These are phyloP conservation scores for Agonopterix heracliana DNA, from an alignment of 2,888 invertebrate species.

Conservation along the genomic window DNA sequence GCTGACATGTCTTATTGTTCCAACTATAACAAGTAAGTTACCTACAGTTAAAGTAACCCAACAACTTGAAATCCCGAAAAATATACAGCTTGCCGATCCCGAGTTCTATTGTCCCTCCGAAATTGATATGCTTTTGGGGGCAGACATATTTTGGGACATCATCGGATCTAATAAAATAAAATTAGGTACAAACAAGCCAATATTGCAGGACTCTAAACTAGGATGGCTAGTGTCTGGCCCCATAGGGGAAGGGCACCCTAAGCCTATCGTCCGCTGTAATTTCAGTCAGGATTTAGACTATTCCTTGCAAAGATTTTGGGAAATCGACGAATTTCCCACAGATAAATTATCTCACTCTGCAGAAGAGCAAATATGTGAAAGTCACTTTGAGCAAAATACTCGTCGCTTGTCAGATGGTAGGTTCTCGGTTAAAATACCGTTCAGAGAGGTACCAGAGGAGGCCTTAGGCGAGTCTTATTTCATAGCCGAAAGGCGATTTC, in stretches of 20 bases:
- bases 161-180: conserved; percentile 5
- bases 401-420: conserved; percentile 11
- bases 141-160: conserved; percentile 13
- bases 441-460: conserved; percentile 11
- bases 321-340: conserved; percentile 11
- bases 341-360: conserved; percentile 3
- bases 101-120: conserved; percentile 11
- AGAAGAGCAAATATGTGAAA: conserved; percentile 16
- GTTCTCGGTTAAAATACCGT: conserved; percentile 15
- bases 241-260: not conserved
- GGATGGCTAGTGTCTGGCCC: conserved; percentile 16
- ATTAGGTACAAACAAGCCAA: conserved; percentile 11
- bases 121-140: conserved; percentile 15
- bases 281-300: conserved; percentile 1
- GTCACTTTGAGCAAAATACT: conserved; percentile 11
- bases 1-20: conserved; percentile 9
- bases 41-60: conserved; percentile 7
- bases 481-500: conserved; percentile 5
- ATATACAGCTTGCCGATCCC: conserved; percentile 14
- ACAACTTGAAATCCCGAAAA: conserved; percentile 6
- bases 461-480: conserved; percentile 7
- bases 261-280: conserved; percentile 6
- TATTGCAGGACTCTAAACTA: conserved; percentile 10
- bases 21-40: conserved; percentile 11
- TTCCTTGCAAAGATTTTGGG: conserved; percentile 12